Evolutionary conservation across 2,888 invertebrate genomes (phyloP).

Genomic region (Oscheius sp.): DNA sequence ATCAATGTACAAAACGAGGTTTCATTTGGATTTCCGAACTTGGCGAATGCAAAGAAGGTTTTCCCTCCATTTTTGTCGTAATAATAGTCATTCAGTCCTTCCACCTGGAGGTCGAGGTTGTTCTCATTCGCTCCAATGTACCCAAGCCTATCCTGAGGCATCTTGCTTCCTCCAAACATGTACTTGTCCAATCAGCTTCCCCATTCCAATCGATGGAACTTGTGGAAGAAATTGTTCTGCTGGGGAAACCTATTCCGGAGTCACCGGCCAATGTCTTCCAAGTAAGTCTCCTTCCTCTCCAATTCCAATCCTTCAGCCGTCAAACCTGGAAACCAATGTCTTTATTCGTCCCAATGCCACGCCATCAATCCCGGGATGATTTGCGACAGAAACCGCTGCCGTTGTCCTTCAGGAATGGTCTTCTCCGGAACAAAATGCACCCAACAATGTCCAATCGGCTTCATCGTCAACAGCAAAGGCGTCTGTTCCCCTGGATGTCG

Average conservation of each 20-base stretch:
- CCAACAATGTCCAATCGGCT: slow-evolving; percentile 51
- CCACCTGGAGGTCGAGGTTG: slow-evolving; percentile 68
- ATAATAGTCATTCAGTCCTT: too few species aligned
- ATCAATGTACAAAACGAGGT: slow-evolving; percentile 67
- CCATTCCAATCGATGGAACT: slow-evolving; percentile 69
- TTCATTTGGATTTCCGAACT: slow-evolving; percentile 69
- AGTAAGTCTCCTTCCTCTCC: slow-evolving; percentile 20
- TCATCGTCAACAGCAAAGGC: slow-evolving; percentile 55
- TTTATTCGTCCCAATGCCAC: slow-evolving; percentile 69
- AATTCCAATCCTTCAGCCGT: slow-evolving; percentile 52
- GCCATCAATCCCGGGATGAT: slow-evolving; percentile 63
- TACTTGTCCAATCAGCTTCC: slow-evolving; percentile 62
- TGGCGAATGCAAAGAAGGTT: slow-evolving; percentile 69
- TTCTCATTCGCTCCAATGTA: slow-evolving; percentile 68
- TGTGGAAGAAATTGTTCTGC: slow-evolving; percentile 65
- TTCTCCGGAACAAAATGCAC: slow-evolving; percentile 57
- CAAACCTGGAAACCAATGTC: slow-evolving; percentile 67
- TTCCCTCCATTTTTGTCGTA: too few species aligned
- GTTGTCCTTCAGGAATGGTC: slow-evolving; percentile 56
- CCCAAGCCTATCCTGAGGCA: slow-evolving; percentile 59
- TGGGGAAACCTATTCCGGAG: slow-evolving; percentile 66
- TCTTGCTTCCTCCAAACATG: slow-evolving; percentile 63
- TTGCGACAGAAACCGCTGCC: slow-evolving; percentile 61
- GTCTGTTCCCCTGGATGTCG: slow-evolving; percentile 66
- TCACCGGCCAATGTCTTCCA: slow-evolving; percentile 68